Conservation (phyloP, 1,140 invertebrate species). For the Bombus superbus region DNA sequence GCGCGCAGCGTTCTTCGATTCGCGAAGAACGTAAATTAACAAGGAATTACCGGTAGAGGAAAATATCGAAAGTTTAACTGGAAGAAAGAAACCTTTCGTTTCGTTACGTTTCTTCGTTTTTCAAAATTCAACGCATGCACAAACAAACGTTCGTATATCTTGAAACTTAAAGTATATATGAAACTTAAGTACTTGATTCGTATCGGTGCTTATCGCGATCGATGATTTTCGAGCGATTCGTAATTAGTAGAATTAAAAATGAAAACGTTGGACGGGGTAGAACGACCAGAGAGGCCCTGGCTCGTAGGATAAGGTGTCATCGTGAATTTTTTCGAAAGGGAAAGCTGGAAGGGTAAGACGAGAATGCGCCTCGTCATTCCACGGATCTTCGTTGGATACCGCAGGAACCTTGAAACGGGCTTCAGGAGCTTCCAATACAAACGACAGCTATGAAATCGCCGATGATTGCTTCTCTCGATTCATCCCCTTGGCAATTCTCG, state of each 20-base stretch:
- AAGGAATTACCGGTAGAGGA: too few species aligned
- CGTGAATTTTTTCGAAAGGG: constrained; percentile 67
- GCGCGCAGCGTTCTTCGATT: constrained; percentile 12
- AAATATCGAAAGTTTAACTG: too few species aligned
- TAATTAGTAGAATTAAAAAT: constrained; percentile 42
- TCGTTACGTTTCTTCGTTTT: too few species aligned
- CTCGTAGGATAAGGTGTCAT: constrained; percentile 41
- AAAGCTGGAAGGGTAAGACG: constrained; percentile 58
- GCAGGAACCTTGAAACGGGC: constrained; percentile 67
- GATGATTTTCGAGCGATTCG: too few species aligned
- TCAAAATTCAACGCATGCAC: not conserved
- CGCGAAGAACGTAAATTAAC: not conserved
- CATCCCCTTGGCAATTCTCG: constrained; percentile 23
- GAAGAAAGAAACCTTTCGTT: too few species aligned
- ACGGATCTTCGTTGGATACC: constrained; percentile 49
- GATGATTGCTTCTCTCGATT: constrained; percentile 70
- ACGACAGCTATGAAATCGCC: constrained; percentile 75
- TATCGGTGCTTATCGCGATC: too few species aligned
- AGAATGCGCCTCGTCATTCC: constrained; percentile 74
- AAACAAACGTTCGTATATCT: too few species aligned
- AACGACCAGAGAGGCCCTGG: not conserved
- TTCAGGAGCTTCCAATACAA: constrained; percentile 57
- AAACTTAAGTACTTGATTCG: too few species aligned
- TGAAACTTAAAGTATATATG: too few species aligned
- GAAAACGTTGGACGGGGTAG: constrained; percentile 44